A percentile compares a stretch with the other conserved stretches of the same genome.
Conservation (phyloP, 2,113 vertebrate genomes). For the Pterocles gutturalis region DNA sequence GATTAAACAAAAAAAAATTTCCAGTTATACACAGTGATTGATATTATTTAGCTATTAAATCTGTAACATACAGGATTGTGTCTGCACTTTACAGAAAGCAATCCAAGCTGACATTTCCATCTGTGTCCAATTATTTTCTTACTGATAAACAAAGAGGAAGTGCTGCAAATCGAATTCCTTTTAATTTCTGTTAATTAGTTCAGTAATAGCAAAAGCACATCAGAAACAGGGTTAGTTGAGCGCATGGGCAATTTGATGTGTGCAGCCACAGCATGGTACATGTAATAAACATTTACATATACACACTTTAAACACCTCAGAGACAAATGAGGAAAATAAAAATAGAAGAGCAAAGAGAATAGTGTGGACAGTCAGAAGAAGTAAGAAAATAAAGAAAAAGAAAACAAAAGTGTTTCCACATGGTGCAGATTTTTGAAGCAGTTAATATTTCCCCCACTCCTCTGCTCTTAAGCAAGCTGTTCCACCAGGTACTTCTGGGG, state of each 20-base stretch:
- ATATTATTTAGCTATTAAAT: neutral
- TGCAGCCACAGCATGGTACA: neutral
- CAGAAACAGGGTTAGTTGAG: neutral
- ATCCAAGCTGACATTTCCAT: neutral
- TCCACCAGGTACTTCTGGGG: neutral
- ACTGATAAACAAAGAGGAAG: neutral
- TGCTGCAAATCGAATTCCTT: neutral
- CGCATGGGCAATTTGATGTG: accelerated
- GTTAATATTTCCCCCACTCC: neutral
- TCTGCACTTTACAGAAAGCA: neutral
- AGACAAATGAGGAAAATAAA: neutral
- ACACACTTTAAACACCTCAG: neutral
- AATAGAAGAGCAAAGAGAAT: neutral
- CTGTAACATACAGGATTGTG: neutral
- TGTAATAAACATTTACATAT: neutral
- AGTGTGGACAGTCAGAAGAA: neutral
- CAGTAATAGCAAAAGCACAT: neutral
- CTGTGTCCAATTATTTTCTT: neutral
- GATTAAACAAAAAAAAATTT: neutral
- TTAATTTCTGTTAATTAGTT: neutral
- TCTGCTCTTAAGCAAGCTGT: neutral
- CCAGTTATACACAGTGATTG: neutral
- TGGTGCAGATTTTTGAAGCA: neutral
- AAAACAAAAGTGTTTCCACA: neutral
- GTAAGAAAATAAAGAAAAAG: neutral